Conservation (phyloP, 2,113 vertebrate species). For the Catagonus wagneri region DNA sequence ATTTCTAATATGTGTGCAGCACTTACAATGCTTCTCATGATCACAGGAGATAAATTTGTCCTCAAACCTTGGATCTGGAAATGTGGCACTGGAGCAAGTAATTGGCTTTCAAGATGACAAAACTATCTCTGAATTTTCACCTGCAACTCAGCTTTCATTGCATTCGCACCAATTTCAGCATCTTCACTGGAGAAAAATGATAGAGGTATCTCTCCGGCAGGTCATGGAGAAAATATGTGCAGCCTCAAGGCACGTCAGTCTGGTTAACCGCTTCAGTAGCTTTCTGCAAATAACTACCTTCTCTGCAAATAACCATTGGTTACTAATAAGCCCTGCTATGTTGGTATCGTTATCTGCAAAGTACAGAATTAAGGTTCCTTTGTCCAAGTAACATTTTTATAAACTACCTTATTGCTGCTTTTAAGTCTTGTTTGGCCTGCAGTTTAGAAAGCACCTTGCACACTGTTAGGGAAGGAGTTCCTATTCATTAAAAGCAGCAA, state of each 20-base stretch:
- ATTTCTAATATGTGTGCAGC: conserved; percentile 65
- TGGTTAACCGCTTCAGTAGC: conserved; percentile 66
- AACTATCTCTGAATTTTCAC: conserved; percentile 76
- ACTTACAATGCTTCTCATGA: conserved; percentile 61
- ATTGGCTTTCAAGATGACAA: conserved; percentile 82
- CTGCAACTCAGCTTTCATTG: conserved; percentile 75
- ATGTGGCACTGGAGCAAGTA: conserved; percentile 79
- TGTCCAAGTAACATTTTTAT: conserved; percentile 10
- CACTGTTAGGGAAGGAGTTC: conserved; percentile 2
- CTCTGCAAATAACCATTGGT: background rate
- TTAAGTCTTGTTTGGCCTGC: conserved; percentile 26
- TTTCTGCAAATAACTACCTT: conserved; percentile 48
- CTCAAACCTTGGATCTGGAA: conserved; percentile 72
- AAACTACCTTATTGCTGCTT: conserved; percentile 18
- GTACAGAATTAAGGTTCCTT: conserved; percentile 56
- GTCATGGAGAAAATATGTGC: conserved; percentile 56
- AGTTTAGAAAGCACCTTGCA: background rate
- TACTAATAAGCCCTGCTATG: conserved; percentile 51
- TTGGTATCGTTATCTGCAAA: conserved; percentile 25
- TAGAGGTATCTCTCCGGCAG: conserved; percentile 58
- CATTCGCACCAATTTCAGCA: conserved; percentile 71
- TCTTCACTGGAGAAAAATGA: conserved; percentile 72
- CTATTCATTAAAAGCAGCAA: conserved; percentile 1
- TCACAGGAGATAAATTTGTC: conserved; percentile 71
- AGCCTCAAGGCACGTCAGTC: conserved; percentile 52